Percentiles rank a stretch among this genome's conserved stretches.
Conservation (phyloP, 2,888 invertebrate genomes). For the Eudasyphora cyanicolor region DNA sequence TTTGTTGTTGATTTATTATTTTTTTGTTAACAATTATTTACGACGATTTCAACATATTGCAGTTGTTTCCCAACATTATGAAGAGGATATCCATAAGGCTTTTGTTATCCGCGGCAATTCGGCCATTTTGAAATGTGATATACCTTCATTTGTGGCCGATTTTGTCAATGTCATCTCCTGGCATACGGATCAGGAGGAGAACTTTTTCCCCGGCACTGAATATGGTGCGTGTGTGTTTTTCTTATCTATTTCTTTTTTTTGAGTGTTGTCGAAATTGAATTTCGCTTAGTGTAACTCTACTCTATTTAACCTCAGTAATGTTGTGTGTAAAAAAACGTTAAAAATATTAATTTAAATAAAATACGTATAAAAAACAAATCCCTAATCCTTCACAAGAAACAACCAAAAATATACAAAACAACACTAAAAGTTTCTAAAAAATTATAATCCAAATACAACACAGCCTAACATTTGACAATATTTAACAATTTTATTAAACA, state of each 20-base stretch:
- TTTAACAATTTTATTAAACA: constrained; percentile 18
- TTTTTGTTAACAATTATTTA: background rate
- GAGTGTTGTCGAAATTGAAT: background rate
- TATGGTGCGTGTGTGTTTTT: constrained; percentile 77
- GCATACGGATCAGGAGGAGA: constrained; percentile 86
- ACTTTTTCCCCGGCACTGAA: constrained; percentile 79
- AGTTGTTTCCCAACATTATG: constrained; percentile 95
- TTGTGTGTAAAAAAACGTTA: constrained; percentile 31
- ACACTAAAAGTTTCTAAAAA: constrained; percentile 21
- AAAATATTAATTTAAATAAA: constrained; percentile 33
- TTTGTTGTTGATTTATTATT: constrained; percentile 4
- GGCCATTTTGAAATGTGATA: constrained; percentile 92
- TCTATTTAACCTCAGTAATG: constrained; percentile 24
- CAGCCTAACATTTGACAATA: constrained; percentile 29
- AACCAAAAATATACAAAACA: constrained; percentile 19
- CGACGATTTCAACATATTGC: constrained; percentile 59
- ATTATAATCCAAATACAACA: too few species aligned
- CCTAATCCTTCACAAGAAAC: constrained; percentile 48
- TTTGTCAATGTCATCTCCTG: constrained; percentile 93
- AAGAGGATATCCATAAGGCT: constrained; percentile 95
- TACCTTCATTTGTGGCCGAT: constrained; percentile 95
- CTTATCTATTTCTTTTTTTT: too few species aligned
- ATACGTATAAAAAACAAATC: constrained; percentile 40
- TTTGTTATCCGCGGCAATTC: constrained; percentile 94
- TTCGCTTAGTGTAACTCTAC: constrained; percentile 16